Conservation (phyloP, 2,797 vertebrate species). For the Helostoma temminkii region DNA sequence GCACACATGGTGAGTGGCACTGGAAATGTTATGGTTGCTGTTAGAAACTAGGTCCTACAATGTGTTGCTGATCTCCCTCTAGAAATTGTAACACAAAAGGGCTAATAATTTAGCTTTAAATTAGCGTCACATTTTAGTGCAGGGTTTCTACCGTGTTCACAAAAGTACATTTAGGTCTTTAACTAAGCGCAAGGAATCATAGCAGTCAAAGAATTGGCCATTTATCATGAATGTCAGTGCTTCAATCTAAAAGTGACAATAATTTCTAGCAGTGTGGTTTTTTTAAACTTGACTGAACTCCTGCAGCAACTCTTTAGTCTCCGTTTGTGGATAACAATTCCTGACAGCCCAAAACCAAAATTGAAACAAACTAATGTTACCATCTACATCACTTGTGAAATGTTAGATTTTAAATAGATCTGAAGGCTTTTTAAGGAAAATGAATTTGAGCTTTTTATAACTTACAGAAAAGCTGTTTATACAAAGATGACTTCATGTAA, state of each 20-base stretch:
- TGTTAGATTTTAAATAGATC: neutral
- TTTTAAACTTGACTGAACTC: too few relatives aligned
- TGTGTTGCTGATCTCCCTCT: constrained; percentile 24
- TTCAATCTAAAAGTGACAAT: neutral
- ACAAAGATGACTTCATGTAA: neutral
- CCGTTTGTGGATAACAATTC: too few relatives aligned
- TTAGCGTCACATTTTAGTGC: neutral
- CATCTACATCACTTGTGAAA: neutral
- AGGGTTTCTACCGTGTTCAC: neutral
- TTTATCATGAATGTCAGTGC: neutral
- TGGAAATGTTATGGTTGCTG: constrained; percentile 40
- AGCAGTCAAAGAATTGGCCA: too few relatives aligned
- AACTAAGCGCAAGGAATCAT: neutral
- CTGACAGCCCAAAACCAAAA: neutral
- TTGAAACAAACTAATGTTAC: neutral
- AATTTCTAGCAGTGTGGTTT: too few relatives aligned
- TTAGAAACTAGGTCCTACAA: constrained; percentile 31
- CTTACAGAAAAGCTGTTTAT: neutral
- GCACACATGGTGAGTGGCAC: constrained; percentile 66
- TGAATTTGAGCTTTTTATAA: neutral
- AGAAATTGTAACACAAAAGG: constrained; percentile 35
- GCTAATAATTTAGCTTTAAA: too few relatives aligned
- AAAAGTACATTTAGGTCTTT: neutral
- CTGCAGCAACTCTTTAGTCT: neutral
- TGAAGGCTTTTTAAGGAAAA: neutral